Base-by-base conservation (phyloP, 2,888 invertebrate genomes). In the Andrena dorsata region DNA sequence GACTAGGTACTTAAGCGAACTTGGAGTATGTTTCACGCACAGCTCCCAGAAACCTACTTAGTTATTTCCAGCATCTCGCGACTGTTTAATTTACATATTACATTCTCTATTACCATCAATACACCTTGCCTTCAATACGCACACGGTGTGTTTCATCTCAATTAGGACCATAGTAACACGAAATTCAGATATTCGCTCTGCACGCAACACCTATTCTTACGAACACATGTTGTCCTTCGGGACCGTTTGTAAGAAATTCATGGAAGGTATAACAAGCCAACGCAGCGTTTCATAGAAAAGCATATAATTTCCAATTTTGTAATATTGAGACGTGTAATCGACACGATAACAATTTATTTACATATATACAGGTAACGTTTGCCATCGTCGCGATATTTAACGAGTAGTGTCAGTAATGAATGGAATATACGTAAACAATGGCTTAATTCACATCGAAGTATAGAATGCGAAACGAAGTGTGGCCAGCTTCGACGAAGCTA, bases 321-420 rank as follows among this genome's bases (percentile, higher is more conserved):
- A 16, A 28, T 53, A 28, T 53, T 13, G 26, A 5, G 16, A 16
- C 13, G 6, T 47, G 10, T 60, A 68, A 68, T 53, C 41, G 61
- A 63, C 35, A 13, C 28, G 23, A 63, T 80, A 80, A 80, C 72
- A 79, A 68, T 80, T 80, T 80, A 72, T 72, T 80, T 72, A 68
- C 80, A 80, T 72, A 68, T 68, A 35, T 68, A 68, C 71, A 80
- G 56, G 28, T 63, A 51, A 32, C 7, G 6, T 41, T 47, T n/a
- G n/a, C 41, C n/a, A 60, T 71, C 3, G 2, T 58, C 20, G 35
- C 13, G 49, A 61, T 68, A 53, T 4, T 60, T 71, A 32, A n/a
- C 35, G 35, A 61, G 16, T 51, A 69, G 10, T n/a, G 26, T 28
- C 2, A 64, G 30, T 58, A 64, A 72, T 58, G 20, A 7, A 8